These are phyloP conservation scores for Anorthoa munda DNA, from an alignment of 2,888 invertebrate genomes.

Conservation along the genomic window DNA sequence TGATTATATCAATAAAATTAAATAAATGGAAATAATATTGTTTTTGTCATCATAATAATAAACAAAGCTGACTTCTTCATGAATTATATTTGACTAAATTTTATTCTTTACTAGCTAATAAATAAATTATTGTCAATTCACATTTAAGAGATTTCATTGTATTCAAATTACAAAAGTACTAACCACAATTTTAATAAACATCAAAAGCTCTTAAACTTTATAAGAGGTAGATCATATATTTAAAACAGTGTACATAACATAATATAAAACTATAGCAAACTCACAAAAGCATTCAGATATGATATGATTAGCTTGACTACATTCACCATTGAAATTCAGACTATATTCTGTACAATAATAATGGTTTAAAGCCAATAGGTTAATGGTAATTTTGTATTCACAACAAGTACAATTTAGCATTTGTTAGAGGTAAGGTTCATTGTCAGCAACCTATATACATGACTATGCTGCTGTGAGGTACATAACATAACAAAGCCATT, in stretches of 20 bases:
- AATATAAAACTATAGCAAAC: slow-evolving; percentile 20
- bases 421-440: slow-evolving; percentile 46
- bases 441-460: slow-evolving; percentile 46
- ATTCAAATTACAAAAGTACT: slow-evolving; percentile 57
- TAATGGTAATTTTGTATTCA: slow-evolving; percentile 44
- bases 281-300: slow-evolving; percentile 11
- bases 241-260: slow-evolving; percentile 27
- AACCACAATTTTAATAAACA: slow-evolving; percentile 50
- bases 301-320: slow-evolving; percentile 18
- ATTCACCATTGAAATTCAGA: slow-evolving; percentile 20
- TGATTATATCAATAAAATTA: slow-evolving; percentile 88
- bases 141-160: slow-evolving; percentile 65
- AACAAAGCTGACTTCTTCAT: slow-evolving; percentile 54
- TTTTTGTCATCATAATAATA: slow-evolving; percentile 69
- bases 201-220: slow-evolving; percentile 35
- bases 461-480: slow-evolving; percentile 14
- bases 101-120: slow-evolving; percentile 58
- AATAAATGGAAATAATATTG: slow-evolving; percentile 74
- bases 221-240: slow-evolving; percentile 58
- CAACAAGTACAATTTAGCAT: slow-evolving; percentile 49
- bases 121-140: slow-evolving; percentile 80
- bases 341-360: slow-evolving; percentile 14
- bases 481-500: slow-evolving; percentile 35
- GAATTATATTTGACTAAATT: slow-evolving; percentile 62
- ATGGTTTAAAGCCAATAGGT: slow-evolving; percentile 15